phyloP scores from a whole-genome alignment of 2,888 invertebrate species.

The Diarsia rubi region DNA sequence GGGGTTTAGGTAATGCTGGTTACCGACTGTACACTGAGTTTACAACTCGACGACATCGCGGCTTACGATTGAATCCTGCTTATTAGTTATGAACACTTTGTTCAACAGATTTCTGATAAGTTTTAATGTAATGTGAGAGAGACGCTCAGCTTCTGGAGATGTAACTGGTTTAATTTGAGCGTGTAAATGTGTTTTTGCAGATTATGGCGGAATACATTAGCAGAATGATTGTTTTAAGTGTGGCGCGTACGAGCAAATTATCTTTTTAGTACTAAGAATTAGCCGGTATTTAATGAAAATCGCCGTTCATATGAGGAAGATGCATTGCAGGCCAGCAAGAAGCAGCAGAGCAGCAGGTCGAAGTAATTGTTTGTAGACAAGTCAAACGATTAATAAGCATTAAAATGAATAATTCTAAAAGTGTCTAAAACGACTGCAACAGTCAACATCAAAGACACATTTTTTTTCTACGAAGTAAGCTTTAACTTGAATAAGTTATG shows the following conservation, averaged over 20 bases:
- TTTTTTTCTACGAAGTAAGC: neutral
- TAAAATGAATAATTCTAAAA: neutral
- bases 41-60: constrained; percentile 32
- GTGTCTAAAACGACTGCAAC: neutral
- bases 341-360: too few relatives aligned
- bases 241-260: neutral
- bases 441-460: neutral
- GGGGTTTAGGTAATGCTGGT: too few relatives aligned
- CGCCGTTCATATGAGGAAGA: neutral
- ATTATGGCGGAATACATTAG: neutral
- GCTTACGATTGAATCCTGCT: constrained; percentile 26
- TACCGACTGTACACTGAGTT: neutral
- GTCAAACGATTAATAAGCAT: neutral
- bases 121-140: constrained; percentile 19
- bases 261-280: neutral
- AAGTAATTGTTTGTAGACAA: neutral
- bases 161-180: neutral
- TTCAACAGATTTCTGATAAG: constrained; percentile 20
- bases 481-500: neutral
- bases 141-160: neutral
- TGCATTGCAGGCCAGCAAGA: too few relatives aligned
- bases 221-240: neutral
- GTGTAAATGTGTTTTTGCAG: neutral
- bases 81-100: constrained; percentile 46
- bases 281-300: neutral